A percentile compares a stretch with the other conserved stretches of the same genome.
These are phyloP conservation scores for Microtus montanus DNA, from an alignment of 2,113 vertebrate genomes.

Conservation along the genomic window DNA sequence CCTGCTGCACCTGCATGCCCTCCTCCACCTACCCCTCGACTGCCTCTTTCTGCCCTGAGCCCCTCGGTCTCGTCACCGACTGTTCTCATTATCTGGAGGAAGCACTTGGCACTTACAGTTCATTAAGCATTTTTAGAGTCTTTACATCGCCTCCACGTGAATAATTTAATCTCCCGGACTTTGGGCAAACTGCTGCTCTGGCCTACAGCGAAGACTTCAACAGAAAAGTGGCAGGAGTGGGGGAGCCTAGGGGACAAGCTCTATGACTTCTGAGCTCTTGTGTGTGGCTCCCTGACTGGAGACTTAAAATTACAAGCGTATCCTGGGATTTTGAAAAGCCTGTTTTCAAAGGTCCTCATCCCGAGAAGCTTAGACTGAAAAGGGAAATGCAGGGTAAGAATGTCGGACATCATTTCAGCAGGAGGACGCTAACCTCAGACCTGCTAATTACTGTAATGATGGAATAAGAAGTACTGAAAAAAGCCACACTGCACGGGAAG, in stretches of 20 bases:
- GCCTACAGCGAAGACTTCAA: background rate
- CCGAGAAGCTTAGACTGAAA: background rate
- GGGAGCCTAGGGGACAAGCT: background rate
- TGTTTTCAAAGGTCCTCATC: background rate
- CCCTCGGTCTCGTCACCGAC: background rate
- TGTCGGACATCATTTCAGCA: background rate
- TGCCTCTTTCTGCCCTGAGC: background rate
- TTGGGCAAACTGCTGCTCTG: slow-evolving; percentile 5
- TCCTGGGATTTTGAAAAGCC: slow-evolving; percentile 33
- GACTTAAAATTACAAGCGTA: background rate
- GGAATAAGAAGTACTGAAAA: background rate
- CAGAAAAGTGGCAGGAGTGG: background rate
- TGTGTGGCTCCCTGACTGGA: background rate
- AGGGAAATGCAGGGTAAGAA: background rate
- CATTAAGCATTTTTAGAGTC: slow-evolving; percentile 43
- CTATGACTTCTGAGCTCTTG: background rate
- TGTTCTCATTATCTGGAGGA: background rate
- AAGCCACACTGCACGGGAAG: background rate
- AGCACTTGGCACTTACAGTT: slow-evolving; percentile 15
- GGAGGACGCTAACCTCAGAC: background rate
- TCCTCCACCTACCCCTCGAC: background rate
- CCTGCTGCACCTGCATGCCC: background rate
- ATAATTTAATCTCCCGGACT: slow-evolving; percentile 51
- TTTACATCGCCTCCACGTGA: slow-evolving; percentile 46
- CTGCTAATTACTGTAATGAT: slow-evolving; percentile 6